A percentile compares a stretch with the other conserved stretches of the same genome.
These are phyloP conservation scores for Melierax canorus DNA, from an alignment of 2,113 vertebrate genomes.

Conservation along the genomic window DNA sequence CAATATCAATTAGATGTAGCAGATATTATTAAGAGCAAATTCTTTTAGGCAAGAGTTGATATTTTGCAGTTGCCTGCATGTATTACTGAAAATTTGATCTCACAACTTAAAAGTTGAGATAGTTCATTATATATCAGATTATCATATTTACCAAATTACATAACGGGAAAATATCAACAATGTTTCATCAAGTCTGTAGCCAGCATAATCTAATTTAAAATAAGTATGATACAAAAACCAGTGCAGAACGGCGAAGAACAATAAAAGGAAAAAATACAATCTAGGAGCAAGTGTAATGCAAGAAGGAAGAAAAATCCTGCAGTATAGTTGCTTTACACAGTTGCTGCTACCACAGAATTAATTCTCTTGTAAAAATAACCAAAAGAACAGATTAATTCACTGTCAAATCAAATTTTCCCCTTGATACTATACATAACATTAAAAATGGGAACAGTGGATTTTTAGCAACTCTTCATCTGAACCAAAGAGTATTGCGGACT, in stretches of 20 bases:
- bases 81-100: too few species aligned
- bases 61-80: too few species aligned
- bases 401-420: slow-evolving; percentile 3
- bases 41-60: too few species aligned
- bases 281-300: background rate
- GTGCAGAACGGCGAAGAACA: background rate
- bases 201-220: slow-evolving; percentile 17
- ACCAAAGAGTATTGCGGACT: background rate
- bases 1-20: too few species aligned
- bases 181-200: background rate
- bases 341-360: background rate
- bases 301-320: background rate
- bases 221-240: background rate
- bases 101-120: too few species aligned
- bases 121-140: background rate
- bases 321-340: background rate
- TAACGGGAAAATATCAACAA: background rate
- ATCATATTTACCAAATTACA: background rate
- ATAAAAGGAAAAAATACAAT: background rate
- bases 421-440: background rate
- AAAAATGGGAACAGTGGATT: slow-evolving; percentile 13
- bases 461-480: background rate
- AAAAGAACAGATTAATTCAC: slow-evolving; percentile 22
- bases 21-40: too few species aligned
- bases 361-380: background rate